Evolutionary conservation across 2,113 vertebrate genomes (phyloP).

Genomic region (Eulemur macaco): DNA sequence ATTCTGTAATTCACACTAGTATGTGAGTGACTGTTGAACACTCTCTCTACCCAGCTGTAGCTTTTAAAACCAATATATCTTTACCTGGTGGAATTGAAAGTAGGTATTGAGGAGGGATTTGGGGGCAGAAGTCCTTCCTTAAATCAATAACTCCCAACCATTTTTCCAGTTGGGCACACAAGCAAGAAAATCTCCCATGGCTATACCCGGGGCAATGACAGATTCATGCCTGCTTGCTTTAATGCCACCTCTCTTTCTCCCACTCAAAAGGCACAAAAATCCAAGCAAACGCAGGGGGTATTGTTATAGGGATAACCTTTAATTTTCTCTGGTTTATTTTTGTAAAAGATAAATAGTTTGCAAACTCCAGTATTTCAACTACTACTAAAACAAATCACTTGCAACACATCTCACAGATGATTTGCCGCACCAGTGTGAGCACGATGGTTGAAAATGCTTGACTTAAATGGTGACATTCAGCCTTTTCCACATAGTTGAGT

Average conservation of each 20-base stretch:
- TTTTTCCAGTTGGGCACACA: not conserved
- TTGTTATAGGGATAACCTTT: not conserved
- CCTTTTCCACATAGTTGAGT: not conserved
- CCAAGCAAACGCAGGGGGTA: not conserved
- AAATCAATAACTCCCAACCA: not conserved
- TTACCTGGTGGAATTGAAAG: not conserved
- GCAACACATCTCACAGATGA: not conserved
- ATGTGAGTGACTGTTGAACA: not conserved
- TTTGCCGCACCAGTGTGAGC: not conserved
- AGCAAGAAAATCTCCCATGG: not conserved
- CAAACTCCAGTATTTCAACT: not conserved
- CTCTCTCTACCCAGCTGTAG: not conserved
- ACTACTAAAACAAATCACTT: not conserved
- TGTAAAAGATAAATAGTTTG: constrained; percentile 10
- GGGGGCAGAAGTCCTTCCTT: not conserved
- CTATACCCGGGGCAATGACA: not conserved
- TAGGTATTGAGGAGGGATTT: not conserved
- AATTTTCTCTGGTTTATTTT: not conserved
- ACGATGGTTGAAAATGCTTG: not conserved
- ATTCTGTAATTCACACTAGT: constrained; percentile 14
- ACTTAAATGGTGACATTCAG: not conserved
- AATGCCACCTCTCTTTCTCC: not conserved
- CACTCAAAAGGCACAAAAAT: not conserved
- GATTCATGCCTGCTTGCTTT: not conserved
- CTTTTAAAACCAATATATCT: not conserved